Conservation (phyloP, 2,888 invertebrate genomes). For the Philereme transversata region DNA sequence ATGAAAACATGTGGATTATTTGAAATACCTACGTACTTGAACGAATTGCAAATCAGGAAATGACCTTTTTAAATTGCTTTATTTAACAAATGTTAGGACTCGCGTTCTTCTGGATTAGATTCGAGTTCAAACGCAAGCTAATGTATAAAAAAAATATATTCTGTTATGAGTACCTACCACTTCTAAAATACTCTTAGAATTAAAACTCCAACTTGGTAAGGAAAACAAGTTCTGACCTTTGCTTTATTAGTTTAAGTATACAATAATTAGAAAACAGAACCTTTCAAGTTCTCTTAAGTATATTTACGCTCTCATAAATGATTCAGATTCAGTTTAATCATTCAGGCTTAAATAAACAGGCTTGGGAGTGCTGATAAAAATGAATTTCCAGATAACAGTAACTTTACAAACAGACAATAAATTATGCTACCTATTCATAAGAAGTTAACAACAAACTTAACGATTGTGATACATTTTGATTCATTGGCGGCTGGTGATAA, state of each 20-base stretch:
- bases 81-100: neutral
- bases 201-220: neutral
- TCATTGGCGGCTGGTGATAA: slow-evolving; percentile 47
- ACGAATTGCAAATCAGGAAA: slow-evolving; percentile 6
- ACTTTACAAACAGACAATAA: slow-evolving; percentile 27
- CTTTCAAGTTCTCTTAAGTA: neutral
- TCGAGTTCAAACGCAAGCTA: no score
- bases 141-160: no score
- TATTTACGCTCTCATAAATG: slow-evolving; percentile 1
- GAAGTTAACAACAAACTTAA: slow-evolving; percentile 50
- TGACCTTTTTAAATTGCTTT: neutral
- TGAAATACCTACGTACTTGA: slow-evolving; percentile 17
- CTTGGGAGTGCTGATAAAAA: slow-evolving; percentile 6
- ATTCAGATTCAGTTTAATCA: slow-evolving; percentile 3
- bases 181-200: no score
- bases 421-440: slow-evolving; percentile 38
- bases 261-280: neutral
- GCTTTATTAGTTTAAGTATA: neutral
- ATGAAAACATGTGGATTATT: slow-evolving; percentile 19
- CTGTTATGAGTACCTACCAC: no score
- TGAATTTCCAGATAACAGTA: slow-evolving; percentile 8
- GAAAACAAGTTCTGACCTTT: neutral
- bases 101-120: no score
- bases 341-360: slow-evolving; percentile 1
- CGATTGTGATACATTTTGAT: slow-evolving; percentile 51